phyloP scores from a whole-genome alignment of 2,113 vertebrate species.

The Pseudolaguvia tuberculata region DNA sequence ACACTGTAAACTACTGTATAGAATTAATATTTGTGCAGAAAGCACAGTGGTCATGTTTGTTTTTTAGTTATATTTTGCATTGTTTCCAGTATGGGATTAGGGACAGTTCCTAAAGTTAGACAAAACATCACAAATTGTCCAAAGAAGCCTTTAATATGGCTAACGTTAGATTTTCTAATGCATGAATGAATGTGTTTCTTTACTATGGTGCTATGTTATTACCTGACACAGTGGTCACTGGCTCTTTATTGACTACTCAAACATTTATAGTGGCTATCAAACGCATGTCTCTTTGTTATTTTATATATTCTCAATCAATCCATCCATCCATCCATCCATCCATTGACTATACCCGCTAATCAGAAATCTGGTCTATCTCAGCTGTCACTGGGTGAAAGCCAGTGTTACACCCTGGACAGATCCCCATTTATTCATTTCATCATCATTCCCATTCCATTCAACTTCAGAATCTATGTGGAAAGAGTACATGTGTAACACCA shows the following conservation, averaged over 20 bases:
- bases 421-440: too few relatives aligned
- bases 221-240: slow-evolving; percentile 19
- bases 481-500: slow-evolving; percentile 13
- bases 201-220: slow-evolving; percentile 67
- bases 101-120: slow-evolving; percentile 32
- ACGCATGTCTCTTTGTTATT: slow-evolving; percentile 2
- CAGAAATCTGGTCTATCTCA: too few relatives aligned
- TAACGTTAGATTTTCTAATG: slow-evolving; percentile 55
- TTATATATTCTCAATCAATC: not conserved
- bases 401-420: too few relatives aligned
- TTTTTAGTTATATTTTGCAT: slow-evolving; percentile 28
- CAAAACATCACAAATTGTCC: slow-evolving; percentile 46
- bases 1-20: slow-evolving; percentile 52
- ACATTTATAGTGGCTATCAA: slow-evolving; percentile 2
- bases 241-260: slow-evolving; percentile 5
- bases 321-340: too few relatives aligned
- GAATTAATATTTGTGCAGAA: slow-evolving; percentile 49
- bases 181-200: slow-evolving; percentile 59
- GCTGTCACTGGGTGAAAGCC: too few relatives aligned
- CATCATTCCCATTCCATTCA: not conserved
- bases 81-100: slow-evolving; percentile 13
- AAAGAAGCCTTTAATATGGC: slow-evolving; percentile 52
- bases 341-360: too few relatives aligned
- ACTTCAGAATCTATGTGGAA: slow-evolving; percentile 7
- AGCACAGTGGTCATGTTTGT: slow-evolving; percentile 51